phyloP scores from a whole-genome alignment of 2,113 vertebrate genomes.

The Equus quagga region DNA sequence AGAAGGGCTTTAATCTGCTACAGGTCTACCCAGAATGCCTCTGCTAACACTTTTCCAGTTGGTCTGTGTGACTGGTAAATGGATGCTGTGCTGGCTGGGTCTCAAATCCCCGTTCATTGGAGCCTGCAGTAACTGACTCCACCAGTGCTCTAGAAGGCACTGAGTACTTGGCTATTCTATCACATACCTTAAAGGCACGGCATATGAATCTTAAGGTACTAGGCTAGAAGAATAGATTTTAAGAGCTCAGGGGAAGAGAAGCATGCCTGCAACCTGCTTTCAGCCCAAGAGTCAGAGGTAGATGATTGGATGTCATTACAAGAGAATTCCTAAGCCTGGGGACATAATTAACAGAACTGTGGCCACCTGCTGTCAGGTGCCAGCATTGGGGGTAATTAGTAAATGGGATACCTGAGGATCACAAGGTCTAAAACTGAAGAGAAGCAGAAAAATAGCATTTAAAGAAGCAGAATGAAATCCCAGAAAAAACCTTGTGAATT shows the following conservation, averaged over 20 bases:
- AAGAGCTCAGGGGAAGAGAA: conserved; percentile 64
- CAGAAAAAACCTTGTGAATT: conserved; percentile 55
- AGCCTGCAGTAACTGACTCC: background rate
- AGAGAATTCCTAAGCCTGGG: conserved; percentile 68
- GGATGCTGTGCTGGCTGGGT: background rate
- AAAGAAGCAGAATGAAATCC: conserved; percentile 47
- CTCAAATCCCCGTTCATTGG: background rate
- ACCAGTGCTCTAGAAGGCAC: rapidly evolving
- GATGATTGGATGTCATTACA: conserved; percentile 76
- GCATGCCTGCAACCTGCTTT: conserved; percentile 60
- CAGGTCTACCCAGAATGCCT: background rate
- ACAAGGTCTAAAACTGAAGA: conserved; percentile 70
- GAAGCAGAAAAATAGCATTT: conserved; percentile 49
- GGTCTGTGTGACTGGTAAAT: background rate
- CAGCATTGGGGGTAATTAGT: conserved; percentile 78
- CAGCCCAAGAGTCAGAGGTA: conserved; percentile 70
- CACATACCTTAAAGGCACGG: conserved; percentile 30
- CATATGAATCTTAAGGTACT: conserved; percentile 49
- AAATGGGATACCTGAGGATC: conserved; percentile 74
- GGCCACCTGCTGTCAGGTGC: conserved; percentile 81
- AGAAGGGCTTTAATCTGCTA: background rate
- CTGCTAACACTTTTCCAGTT: background rate
- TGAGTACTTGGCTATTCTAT: background rate
- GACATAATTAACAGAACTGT: conserved; percentile 84
- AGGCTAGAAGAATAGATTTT: conserved; percentile 58